Evolutionary conservation across 92 coral and sea anemone species (phyloP).

Genomic region (Heteractis magnifica): DNA sequence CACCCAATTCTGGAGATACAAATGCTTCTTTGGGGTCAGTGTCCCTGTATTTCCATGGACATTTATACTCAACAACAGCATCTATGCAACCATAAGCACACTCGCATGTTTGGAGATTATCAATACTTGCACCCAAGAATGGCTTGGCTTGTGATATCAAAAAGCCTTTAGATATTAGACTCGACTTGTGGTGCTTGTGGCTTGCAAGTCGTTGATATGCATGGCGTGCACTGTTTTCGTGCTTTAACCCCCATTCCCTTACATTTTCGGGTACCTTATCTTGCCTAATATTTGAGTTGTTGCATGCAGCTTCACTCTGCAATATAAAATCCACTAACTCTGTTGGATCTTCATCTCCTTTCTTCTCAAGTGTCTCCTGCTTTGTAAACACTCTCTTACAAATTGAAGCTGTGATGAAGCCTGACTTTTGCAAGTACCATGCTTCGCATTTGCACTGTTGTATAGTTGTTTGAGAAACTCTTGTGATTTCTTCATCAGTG

Average conservation of each 20-base stretch:
- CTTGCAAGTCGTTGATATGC: slow-evolving; percentile 62
- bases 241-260: slow-evolving; percentile 59
- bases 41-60: slow-evolving; percentile 73
- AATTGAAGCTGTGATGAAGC: slow-evolving; percentile 70
- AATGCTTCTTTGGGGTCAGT: slow-evolving; percentile 69
- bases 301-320: slow-evolving; percentile 26
- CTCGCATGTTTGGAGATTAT: slow-evolving; percentile 53
- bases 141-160: slow-evolving; percentile 63
- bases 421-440: slow-evolving; percentile 54
- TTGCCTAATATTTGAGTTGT: neutral
- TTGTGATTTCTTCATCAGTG: slow-evolving; percentile 52
- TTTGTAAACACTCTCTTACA: slow-evolving; percentile 66
- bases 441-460: slow-evolving; percentile 69
- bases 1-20: slow-evolving; percentile 69
- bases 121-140: slow-evolving; percentile 70
- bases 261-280: slow-evolving; percentile 51
- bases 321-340: slow-evolving; percentile 51
- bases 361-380: slow-evolving; percentile 56
- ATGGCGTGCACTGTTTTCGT: slow-evolving; percentile 57
- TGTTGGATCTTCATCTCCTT: neutral
- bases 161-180: slow-evolving; percentile 63
- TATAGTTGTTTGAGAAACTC: slow-evolving; percentile 41
- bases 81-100: slow-evolving; percentile 53
- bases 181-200: slow-evolving; percentile 66
- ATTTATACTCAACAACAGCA: slow-evolving; percentile 64